Evolutionary conservation across 2,113 vertebrate species (phyloP), one percentile per base, ranked within the genome.

Genomic region (Pipa parva): DNA sequence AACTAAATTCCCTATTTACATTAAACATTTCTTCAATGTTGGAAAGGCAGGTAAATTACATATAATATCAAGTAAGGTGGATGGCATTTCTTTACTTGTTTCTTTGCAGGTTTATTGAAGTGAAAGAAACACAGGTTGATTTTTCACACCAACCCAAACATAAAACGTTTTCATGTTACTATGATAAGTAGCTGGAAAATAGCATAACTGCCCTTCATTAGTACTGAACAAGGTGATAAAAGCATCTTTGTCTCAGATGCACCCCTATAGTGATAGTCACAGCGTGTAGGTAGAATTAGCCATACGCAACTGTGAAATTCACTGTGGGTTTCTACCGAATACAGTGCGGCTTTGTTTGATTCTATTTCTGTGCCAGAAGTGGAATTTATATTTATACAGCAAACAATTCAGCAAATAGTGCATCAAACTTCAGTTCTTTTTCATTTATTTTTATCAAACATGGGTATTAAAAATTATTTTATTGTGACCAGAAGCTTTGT

Each of bases 201-300:
- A 60, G 65, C 65, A 60, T 60, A 57, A 37, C 57, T 52, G 48
- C 56, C 33, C 65, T 57, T 69, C 57, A 52, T 59, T 60, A 69
- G 59, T 69, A 69, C 45, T 60, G 65, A 69, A 69, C 60, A 69
- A 59, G 57, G 65, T 69, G 65, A 69, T 69, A 52, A 69, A 69
- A 69, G 65, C 65, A 60, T 69, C 46, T 69, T 69, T 69, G 65
- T 69, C 65, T 69, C 36, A 39, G 48, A 50, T 28, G 65, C 27
- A 52, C 46, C 57, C 65, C 65, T 69, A 69, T 52, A 69, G 65
- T 51, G 65, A 57, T 60, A 20, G 45, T 52, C 46, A 10, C 65
- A 69, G 65, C 65, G 60, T 60, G 65, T 59, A 69, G 48, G 15
- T 48, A 69, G 57, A 69, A 69, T 69, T 69, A 69, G 57, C 65